A percentile compares a stretch with the other conserved stretches of the same genome.
Conservation (phyloP, 2,113 vertebrate genomes). For the Chinchilla lanigera region DNA sequence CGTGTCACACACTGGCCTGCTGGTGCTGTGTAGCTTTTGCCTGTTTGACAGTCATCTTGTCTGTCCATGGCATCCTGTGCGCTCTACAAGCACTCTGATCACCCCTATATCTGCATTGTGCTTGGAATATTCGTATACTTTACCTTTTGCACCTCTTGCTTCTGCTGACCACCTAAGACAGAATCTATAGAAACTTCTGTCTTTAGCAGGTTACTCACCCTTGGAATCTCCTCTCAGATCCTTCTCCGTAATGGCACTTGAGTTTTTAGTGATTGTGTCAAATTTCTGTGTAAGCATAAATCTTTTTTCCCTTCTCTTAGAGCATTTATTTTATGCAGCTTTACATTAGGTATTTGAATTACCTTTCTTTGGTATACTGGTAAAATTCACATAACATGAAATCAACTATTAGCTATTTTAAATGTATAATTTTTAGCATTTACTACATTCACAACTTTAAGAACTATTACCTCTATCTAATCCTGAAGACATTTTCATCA, state of each 20-base stretch:
- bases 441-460: neutral
- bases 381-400: neutral
- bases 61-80: fast-evolving
- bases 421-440: neutral
- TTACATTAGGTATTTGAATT: neutral
- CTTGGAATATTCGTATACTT: fast-evolving
- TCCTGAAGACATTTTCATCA: neutral
- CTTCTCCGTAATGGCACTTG: neutral
- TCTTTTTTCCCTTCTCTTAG: neutral
- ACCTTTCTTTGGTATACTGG: neutral
- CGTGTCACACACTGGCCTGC: no score
- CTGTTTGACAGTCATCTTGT: neutral
- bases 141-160: fast-evolving
- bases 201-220: neutral
- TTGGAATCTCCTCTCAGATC: neutral
- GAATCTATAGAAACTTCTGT: neutral
- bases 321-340: neutral
- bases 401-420: neutral
- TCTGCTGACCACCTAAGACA: neutral
- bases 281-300: neutral
- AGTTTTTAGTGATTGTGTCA: neutral
- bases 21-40: neutral
- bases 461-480: neutral
- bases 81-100: neutral
- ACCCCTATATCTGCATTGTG: fast-evolving